A percentile compares a stretch with the other conserved stretches of the same genome.
These are phyloP conservation scores for Cosmopolites sordidus DNA, from an alignment of 2,888 invertebrate genomes.

Conservation along the genomic window DNA sequence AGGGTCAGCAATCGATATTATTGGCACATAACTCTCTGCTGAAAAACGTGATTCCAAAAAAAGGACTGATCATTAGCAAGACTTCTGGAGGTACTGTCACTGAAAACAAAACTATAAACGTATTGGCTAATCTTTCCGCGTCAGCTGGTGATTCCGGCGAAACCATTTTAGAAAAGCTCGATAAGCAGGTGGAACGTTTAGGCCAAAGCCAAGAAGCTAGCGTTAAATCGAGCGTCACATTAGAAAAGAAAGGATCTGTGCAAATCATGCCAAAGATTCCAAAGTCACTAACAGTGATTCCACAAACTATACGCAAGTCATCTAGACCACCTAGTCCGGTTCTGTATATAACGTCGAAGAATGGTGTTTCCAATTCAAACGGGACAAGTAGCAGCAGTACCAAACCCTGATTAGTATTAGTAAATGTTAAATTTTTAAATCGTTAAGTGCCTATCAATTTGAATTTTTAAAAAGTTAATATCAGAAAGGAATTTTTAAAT, in stretches of 20 bases:
- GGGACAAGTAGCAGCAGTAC: constrained; percentile 11
- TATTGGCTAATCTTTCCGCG: constrained; percentile 10
- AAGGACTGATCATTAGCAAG: constrained; percentile 41
- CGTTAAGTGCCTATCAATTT: constrained; percentile 17
- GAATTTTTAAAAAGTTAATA: background rate
- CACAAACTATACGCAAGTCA: constrained; percentile 55
- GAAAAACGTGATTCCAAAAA: constrained; percentile 38
- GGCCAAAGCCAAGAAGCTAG: constrained; percentile 30
- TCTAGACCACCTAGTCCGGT: constrained; percentile 42
- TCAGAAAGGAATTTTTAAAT: too few relatives aligned
- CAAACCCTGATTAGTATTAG: constrained; percentile 21
- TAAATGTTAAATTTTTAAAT: constrained; percentile 9
- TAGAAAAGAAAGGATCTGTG: constrained; percentile 16
- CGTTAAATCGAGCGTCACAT: constrained; percentile 3
- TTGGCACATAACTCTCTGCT: constrained; percentile 33
- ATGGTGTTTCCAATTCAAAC: constrained; percentile 6
- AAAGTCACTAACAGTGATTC: constrained; percentile 75
- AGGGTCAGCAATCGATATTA: constrained; percentile 25
- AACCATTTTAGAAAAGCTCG: constrained; percentile 47
- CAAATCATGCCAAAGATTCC: constrained; percentile 67
- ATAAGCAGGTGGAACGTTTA: constrained; percentile 50
- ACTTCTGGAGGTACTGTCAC: constrained; percentile 33
- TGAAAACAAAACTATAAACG: constrained; percentile 25
- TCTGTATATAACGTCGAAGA: constrained; percentile 39
- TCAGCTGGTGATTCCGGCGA: constrained; percentile 33